Evolutionary conservation across 2,888 invertebrate genomes (phyloP), one percentile per base, ranked within the genome.

Genomic region (Liodrosophila aerea): DNA sequence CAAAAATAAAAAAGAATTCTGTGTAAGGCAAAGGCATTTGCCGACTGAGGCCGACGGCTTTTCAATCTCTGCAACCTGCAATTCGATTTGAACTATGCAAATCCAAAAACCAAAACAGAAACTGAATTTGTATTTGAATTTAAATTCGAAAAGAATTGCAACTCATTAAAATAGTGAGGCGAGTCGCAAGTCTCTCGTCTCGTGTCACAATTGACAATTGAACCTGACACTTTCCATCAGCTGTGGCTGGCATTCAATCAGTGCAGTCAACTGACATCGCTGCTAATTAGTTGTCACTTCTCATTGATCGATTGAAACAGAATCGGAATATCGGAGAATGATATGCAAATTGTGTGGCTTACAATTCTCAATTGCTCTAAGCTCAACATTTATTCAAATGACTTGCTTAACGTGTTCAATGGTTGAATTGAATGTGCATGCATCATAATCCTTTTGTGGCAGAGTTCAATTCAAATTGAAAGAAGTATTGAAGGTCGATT

Each of bases 11-110:
- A n/a, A n/a, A n/a, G n/a, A n/a, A n/a, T n/a, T 52, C 68, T 63
- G 58, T 63, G 64, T 69, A 72, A 68, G 80, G 69, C 72, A 72
- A 72, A 41, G 31, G 39, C 16, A 36, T 40, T 52, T 41, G 56
- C 73, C 62, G 57, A 47, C 70, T 64, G 51, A 80, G 80, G 80
- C 71, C 81, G 59, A 66, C 84, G 58, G 76, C 84, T 83, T 80
- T 83, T 81, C 66, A 72, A n/a, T n/a, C n/a, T n/a, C n/a, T n/a
- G n/a, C 46, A 64, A 29, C 16, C 50, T 52, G 29, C 54, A 54
- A 36, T 15, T n/a, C 30, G 12, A 33, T 52, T 54, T 30, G 39
- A 64, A 33, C 61, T 60, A 44, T 49, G 70, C 57, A 60, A 72
- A 69, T 57, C 39, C 15, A n/a, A 29, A 29, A 34, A n/a, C 36